These are phyloP conservation scores for Chalcis sispes DNA, from an alignment of 2,888 invertebrate species.

Conservation along the genomic window DNA sequence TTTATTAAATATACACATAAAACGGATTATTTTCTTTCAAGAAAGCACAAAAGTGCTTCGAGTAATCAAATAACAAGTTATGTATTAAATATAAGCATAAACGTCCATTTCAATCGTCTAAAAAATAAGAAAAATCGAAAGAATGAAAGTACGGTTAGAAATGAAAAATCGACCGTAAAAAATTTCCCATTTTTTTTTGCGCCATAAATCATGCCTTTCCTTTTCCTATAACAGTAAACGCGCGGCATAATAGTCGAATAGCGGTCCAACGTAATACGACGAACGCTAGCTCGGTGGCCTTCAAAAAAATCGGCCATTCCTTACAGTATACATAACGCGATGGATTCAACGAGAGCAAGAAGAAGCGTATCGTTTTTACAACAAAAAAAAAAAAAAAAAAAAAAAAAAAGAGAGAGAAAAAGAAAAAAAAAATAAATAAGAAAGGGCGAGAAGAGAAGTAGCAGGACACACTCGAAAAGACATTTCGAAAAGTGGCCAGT, in stretches of 20 bases:
- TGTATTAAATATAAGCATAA: too few relatives aligned
- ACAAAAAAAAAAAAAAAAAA: background rate
- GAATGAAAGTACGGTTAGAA: background rate
- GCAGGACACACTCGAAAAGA: conserved; percentile 42
- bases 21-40: too few relatives aligned
- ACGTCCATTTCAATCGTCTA: too few relatives aligned
- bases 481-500: conserved; percentile 53
- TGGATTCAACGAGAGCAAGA: background rate
- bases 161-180: conserved; percentile 24
- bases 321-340: background rate
- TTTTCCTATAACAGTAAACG: conserved; percentile 1
- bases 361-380: background rate
- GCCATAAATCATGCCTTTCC: conserved; percentile 34
- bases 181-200: conserved; percentile 11
- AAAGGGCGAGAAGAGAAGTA: conserved; percentile 5
- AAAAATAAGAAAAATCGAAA: background rate
- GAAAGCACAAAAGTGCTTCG: too few relatives aligned
- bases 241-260: conserved; percentile 47
- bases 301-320: conserved; percentile 31
- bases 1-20: too few relatives aligned
- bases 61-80: too few relatives aligned
- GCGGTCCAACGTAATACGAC: conserved; percentile 10
- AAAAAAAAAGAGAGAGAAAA: background rate
- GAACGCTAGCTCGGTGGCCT: conserved; percentile 26
- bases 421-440: background rate